Evolutionary conservation across 2,113 vertebrate species (phyloP).

Genomic region (Sorex fumeus): DNA sequence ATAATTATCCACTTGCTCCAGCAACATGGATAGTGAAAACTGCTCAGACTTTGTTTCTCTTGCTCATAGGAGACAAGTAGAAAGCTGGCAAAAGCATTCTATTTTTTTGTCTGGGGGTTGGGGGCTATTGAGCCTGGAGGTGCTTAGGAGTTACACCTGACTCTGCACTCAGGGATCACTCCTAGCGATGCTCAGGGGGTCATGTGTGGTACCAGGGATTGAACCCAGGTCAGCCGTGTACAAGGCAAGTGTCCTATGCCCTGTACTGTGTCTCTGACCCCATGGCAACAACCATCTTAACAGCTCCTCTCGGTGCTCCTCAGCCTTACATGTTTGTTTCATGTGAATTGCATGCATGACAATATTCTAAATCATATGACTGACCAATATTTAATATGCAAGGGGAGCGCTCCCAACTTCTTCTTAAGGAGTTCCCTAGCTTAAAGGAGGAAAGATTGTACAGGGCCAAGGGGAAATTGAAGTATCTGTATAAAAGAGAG

Average conservation of each 20-base stretch:
- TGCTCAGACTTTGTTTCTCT: not conserved
- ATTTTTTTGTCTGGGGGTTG: no score
- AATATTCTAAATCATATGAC: not conserved
- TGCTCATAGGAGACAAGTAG: not conserved
- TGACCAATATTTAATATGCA: slow-evolving; percentile 11
- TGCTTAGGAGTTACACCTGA: no score
- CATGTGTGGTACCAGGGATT: no score
- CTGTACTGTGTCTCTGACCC: no score
- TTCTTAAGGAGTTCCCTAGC: not conserved
- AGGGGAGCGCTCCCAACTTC: slow-evolving; percentile 6
- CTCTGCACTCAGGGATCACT: no score
- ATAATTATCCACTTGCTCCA: not conserved
- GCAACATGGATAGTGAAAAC: not conserved
- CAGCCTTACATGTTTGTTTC: slow-evolving; percentile 5
- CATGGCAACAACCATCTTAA: not conserved
- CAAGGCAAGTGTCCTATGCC: no score
- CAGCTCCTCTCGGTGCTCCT: not conserved
- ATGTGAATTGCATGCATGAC: not conserved
- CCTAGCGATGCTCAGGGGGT: no score
- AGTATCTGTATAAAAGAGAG: slow-evolving; percentile 7
- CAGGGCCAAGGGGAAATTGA: slow-evolving; percentile 7
- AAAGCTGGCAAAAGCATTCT: not conserved
- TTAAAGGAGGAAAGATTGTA: not conserved
- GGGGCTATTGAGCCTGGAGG: no score
- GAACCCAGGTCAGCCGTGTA: no score